Evolutionary conservation across 2,113 vertebrate species (phyloP), one percentile per base, ranked within the genome.

Genomic region (Dicaeum eximium): DNA sequence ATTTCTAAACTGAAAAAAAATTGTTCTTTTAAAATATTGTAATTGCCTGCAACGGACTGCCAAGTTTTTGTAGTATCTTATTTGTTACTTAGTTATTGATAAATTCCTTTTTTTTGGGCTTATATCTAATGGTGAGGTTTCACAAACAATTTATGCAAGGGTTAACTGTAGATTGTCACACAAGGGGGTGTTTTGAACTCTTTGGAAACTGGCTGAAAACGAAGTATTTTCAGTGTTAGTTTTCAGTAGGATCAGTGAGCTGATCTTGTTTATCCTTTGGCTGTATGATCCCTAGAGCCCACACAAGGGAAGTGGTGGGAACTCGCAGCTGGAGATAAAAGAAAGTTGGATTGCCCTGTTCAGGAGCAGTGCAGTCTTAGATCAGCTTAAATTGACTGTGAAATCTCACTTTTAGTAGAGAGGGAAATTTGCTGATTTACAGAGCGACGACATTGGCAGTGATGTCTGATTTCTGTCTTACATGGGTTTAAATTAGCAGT

Each of bases 321-420:
- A 88, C 86, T 92, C 1, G 31, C 95, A 96, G 94, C 94, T 97
- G 96, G 91, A 95, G 96, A 96, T 96, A 96, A 97, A 97, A 96
- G 94, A 80, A 96, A 97, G 95, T 86, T 84, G 88, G 92, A 96
- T 95, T 96, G 94, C 92, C 75, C 88, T 94, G 95, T 67, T 94
- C 96, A 86, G 96, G 94, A 96, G 94, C 86, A 91, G 64, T 21
- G 67, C 83, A 96, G 94, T 74, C 94, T 97, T 90, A 97, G 95
- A 97, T 95, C 96, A 95, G 91, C 92, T 95, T 94, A 94, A 97
- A 97, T 95, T 97, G 96, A 93, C 95, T 96, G 96, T 97, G 96
- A 97, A 97, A 97, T 95, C 95, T 96, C 88, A 90, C 83, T 97
- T 95, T 88, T 92, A 72, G 75, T 56, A 80, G 69, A 92, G 64